Percentiles rank a stretch among this genome's conserved stretches.
These are phyloP conservation scores for Acleris sparsana DNA, from an alignment of 2,888 invertebrate genomes.

Conservation along the genomic window DNA sequence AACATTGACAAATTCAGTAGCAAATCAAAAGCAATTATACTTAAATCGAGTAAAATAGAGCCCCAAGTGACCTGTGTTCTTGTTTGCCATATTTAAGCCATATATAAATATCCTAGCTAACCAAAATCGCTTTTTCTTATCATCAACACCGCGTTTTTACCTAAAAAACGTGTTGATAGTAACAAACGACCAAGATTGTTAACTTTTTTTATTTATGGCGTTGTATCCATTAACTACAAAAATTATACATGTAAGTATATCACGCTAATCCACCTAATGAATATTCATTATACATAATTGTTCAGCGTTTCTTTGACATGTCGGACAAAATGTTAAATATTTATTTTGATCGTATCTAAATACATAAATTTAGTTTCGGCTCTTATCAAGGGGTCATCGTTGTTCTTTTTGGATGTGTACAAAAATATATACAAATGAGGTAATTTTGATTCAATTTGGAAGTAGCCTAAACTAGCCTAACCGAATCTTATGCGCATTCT, in stretches of 20 bases:
- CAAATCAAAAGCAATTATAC: too few species aligned
- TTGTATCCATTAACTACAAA: constrained; percentile 32
- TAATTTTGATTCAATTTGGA: background rate
- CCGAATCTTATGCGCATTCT: background rate
- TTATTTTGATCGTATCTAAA: constrained; percentile 32
- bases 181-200: constrained; percentile 41
- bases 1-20: too few species aligned
- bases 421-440: constrained; percentile 6
- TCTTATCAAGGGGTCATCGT: constrained; percentile 20
- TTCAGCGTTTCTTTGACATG: constrained; percentile 33
- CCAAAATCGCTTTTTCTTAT: constrained; percentile 26
- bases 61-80: background rate
- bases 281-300: constrained; percentile 52
- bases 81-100: background rate
- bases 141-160: constrained; percentile 31
- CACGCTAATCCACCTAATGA: constrained; percentile 46
- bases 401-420: constrained; percentile 1
- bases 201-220: constrained; percentile 45
- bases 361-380: constrained; percentile 14
- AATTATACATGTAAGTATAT: constrained; percentile 44
- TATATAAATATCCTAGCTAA: background rate
- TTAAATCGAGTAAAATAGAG: too few species aligned
- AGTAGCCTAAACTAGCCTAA: background rate
- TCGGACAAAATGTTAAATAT: constrained; percentile 33
- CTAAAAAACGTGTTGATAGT: constrained; percentile 39